Base-by-base conservation (phyloP, 2,888 invertebrate species). In the Drosophila peninsularis region DNA sequence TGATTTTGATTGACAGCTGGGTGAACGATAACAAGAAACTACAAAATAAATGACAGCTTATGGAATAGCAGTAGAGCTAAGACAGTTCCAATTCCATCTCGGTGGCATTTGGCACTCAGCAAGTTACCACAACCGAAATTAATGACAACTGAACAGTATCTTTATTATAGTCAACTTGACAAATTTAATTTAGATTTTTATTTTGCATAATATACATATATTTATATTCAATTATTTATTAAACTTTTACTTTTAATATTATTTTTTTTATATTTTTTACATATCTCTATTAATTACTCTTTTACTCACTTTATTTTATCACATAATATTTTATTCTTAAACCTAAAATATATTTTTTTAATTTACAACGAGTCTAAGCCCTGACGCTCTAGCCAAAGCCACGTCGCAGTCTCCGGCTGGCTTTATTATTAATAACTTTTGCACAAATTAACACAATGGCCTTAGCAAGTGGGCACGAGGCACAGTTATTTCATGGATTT, bases 381-480 rank as follows among this genome's bases (percentile, higher is more conserved):
- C 11, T 39, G 14, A 3, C 6, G 34, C 45, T 60, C n/a, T 17
- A 17, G 41, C 24, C 39, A 7, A 44, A 36, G 13, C 17, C 17
- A n/a, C 5, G 6, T 14, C 7, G 10, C 3, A 32, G 36, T 1
- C 19, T 39, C 39, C 63, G 45, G 34, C 47, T 45, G n/a, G 32
- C 17, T 36, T 49, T 36, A 53, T 47, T 47, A 56, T 75, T 56
- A 62, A 73, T 56, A 55, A 66, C 47, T 67, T 63, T 66, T 67
- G 62, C 27, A 32, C 76, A 82, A 82, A 82, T 82, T 72, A 88
- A 71, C 82, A 78, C 82, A 54, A 68, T 75, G 78, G 76, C 77
- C 56, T 63, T 54, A 30, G 54, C 50, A 66, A 41, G 55, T 61
- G 56, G 50, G 74, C 76, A 78, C 75, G 71, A 57, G 76, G 30